Percentiles rank a stretch among this genome's conserved stretches.
Evolutionary conservation across 2,888 invertebrate genomes (phyloP).

Genomic region (Agonopterix alstromeriana): DNA sequence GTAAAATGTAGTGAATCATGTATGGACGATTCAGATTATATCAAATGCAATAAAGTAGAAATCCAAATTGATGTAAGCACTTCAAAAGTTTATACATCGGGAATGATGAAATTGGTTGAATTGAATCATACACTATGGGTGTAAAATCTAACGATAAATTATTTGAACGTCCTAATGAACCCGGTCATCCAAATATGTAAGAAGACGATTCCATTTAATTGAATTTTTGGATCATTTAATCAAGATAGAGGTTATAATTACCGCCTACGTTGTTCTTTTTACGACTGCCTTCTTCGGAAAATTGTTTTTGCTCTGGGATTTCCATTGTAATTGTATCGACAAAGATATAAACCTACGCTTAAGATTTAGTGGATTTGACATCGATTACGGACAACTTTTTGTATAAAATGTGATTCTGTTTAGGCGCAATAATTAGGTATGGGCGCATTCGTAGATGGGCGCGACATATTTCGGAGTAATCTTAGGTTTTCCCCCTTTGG

Average conservation of each 20-base stretch:
- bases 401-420: too few relatives aligned
- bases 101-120: neutral
- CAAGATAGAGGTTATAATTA: slow-evolving; percentile 30
- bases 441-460: too few relatives aligned
- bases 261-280: slow-evolving; percentile 24
- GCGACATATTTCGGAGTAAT: too few relatives aligned
- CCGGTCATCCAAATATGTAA: slow-evolving; percentile 12
- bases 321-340: slow-evolving; percentile 6
- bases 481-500: too few relatives aligned
- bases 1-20: slow-evolving; percentile 31
- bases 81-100: too few relatives aligned
- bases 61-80: neutral
- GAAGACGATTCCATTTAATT: slow-evolving; percentile 7
- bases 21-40: slow-evolving; percentile 26
- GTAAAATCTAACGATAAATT: neutral
- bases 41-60: slow-evolving; percentile 6
- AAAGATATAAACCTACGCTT: too few relatives aligned
- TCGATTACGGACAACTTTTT: too few relatives aligned
- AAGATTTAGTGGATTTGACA: too few relatives aligned
- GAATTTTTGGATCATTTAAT: slow-evolving; percentile 6
- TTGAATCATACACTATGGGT: neutral
- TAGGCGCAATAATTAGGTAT: too few relatives aligned
- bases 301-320: slow-evolving; percentile 13
- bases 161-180: slow-evolving; percentile 1
- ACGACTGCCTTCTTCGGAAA: slow-evolving; percentile 15